Conservation (phyloP, 2,888 invertebrate genomes). For the Chrysina gloriosa region DNA sequence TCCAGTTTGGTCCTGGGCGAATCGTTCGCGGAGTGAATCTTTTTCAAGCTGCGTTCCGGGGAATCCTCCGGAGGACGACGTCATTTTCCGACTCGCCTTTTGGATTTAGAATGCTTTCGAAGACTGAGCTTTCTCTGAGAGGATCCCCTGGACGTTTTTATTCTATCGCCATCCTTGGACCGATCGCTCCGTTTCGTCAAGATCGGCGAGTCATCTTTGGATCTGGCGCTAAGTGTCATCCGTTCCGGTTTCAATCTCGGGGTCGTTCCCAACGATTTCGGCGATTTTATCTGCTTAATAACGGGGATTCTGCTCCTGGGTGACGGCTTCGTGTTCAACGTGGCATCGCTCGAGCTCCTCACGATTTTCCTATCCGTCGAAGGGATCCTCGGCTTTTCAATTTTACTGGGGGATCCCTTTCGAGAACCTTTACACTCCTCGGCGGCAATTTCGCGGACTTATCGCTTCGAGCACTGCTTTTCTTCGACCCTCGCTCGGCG, state of each 20-base stretch:
- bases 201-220: background rate
- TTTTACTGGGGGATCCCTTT: no score
- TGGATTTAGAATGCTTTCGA: no score
- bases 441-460: background rate
- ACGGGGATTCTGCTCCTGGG: background rate
- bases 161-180: background rate
- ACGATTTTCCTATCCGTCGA: background rate
- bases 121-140: no score
- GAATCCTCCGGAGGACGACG: no score
- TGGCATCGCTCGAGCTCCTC: slow-evolving; percentile 7
- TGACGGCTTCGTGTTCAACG: background rate
- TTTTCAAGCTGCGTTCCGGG: background rate
- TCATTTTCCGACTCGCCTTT: no score
- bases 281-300: background rate
- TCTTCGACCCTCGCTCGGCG: background rate
- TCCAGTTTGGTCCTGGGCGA: background rate
- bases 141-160: background rate
- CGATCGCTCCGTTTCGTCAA: background rate
- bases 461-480: background rate
- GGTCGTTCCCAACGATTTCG: background rate
- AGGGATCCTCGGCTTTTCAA: no score
- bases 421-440: background rate
- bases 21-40: background rate
- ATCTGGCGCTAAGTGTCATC: no score
- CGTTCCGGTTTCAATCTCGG: background rate